Base-by-base conservation (phyloP, 2,888 invertebrate genomes). In the Rotaria sp. region DNA sequence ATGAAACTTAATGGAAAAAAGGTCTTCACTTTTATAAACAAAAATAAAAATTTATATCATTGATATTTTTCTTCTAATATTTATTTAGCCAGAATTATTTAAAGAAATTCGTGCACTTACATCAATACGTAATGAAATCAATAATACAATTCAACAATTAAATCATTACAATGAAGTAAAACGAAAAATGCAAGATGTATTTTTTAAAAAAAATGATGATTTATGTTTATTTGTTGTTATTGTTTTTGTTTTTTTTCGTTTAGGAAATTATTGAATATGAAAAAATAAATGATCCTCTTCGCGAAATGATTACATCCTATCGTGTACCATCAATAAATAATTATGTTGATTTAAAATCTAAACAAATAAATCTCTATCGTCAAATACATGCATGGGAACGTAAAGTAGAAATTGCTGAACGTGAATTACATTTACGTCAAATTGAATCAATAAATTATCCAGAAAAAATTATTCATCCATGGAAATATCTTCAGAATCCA, bases 401-500 rank as follows among this genome's bases (percentile, higher is more conserved):
- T 15, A 80, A 80, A 80, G 80, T 80, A 26, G 21, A 80, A 80
- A 80, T 80, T 80, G 80, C 80, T 80, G 45, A 80, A 45, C 80
- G 45, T 45, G 80, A 80, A 80, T 80, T 80, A 41, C 45, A 45
- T 45, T 80, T 80, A 80, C 80, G 80, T 80, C 80, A n/a, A 26
- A n/a, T 45, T 1, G 80, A 80, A 45, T 10, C 45, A 3, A 26
- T 13, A 5, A 24, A n/a, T n/a, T 45, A 80, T 80, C 80, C 80
- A 3, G 80, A 80, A 45, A 41, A n/a, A 80, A 80, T 80, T 41
- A 41, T 80, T n/a, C 80, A 80, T 80, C 80, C 80, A n/a, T 80
- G 80, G 80, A 80, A 80, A 80, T 80, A 26, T 45, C 45, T 80
- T 45, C 41, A 80, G n/a, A 80, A 45, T 80, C 80, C 80, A 67